Conservation (phyloP, 2,888 invertebrate species). For the Spisula subtruncata region DNA sequence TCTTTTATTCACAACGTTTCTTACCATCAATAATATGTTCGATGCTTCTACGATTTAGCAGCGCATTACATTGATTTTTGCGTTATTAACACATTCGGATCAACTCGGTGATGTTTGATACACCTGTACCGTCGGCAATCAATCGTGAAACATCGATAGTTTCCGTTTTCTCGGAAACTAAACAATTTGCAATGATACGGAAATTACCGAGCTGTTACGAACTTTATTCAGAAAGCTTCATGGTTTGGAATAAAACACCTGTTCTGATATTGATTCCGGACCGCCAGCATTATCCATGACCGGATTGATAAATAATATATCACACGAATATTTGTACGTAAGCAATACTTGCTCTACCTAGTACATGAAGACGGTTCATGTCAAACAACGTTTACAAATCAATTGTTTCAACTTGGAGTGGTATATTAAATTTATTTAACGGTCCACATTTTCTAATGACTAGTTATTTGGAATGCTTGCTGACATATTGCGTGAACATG, state of each 20-base stretch:
- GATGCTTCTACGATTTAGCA: background rate
- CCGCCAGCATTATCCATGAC: background rate
- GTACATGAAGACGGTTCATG: background rate
- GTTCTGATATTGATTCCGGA: conserved; percentile 7
- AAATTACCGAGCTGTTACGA: too few relatives aligned
- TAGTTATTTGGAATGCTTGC: background rate
- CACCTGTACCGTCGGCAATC: too few relatives aligned
- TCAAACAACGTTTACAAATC: background rate
- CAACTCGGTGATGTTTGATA: too few relatives aligned
- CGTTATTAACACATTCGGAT: background rate
- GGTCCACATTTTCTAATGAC: conserved; percentile 10
- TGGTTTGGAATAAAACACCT: background rate
- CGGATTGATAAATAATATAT: conserved; percentile 9
- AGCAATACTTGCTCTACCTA: background rate
- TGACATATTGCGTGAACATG: background rate
- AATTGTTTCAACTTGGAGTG: conserved; percentile 14
- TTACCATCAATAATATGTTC: background rate
- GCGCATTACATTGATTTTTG: conserved; percentile 8
- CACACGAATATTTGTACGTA: background rate
- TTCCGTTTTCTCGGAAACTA: too few relatives aligned
- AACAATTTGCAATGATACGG: too few relatives aligned
- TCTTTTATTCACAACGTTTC: background rate
- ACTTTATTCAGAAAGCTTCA: background rate
- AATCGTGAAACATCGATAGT: too few relatives aligned
- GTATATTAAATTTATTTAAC: background rate